Conservation (phyloP, 2,888 invertebrate genomes). For the Coenonympha glycerion region DNA sequence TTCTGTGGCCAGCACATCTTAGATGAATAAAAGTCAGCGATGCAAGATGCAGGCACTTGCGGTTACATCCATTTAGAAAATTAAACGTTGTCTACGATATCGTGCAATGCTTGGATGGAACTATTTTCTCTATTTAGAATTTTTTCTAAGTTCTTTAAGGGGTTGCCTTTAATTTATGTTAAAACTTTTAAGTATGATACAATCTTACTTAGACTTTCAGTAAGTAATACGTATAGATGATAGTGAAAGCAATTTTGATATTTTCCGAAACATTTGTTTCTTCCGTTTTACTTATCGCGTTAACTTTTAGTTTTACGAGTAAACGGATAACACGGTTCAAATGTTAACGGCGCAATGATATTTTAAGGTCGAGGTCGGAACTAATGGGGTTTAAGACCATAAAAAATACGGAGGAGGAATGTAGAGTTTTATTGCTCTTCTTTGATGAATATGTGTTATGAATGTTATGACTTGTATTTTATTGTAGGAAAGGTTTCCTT, state of each 20-base stretch:
- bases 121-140: too few relatives aligned
- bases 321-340: constrained; percentile 20
- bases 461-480: constrained; percentile 3
- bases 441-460: constrained; percentile 11
- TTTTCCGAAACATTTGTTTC: background rate
- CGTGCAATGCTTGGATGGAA: too few relatives aligned
- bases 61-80: background rate
- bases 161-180: too few relatives aligned
- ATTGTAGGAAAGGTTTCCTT: background rate
- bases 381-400: constrained; percentile 18
- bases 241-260: background rate
- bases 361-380: constrained; percentile 26
- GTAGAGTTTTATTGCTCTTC: constrained; percentile 12
- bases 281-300: constrained; percentile 6
- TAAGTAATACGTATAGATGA: background rate
- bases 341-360: constrained; percentile 27
- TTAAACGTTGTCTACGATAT: too few relatives aligned
- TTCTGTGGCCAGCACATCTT: background rate
- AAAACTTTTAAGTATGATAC: too few relatives aligned
- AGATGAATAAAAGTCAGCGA: background rate
- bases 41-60: background rate
- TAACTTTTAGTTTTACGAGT: constrained; percentile 28
- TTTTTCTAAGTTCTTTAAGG: too few relatives aligned
- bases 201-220: too few relatives aligned
- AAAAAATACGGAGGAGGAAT: constrained; percentile 9